Conservation (phyloP, 1,140 invertebrate species). For the Epicauta chinensis region DNA sequence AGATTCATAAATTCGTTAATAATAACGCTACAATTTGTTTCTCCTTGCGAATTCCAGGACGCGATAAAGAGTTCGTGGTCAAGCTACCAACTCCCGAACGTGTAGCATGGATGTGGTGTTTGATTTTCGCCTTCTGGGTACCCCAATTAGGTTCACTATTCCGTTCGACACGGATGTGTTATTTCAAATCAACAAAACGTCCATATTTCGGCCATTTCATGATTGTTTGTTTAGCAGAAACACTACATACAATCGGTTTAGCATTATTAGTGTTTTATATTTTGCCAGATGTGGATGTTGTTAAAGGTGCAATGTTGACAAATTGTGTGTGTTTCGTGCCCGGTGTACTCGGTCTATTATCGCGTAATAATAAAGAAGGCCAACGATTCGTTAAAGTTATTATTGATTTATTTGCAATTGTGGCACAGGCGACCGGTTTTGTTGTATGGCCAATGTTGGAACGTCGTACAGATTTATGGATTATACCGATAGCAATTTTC, state of each 20-base stretch:
- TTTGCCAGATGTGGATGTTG: constrained; percentile 83
- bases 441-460: constrained; percentile 82
- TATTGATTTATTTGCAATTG: constrained; percentile 74
- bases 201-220: constrained; percentile 59
- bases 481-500: constrained; percentile 76
- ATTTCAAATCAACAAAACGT: constrained; percentile 79
- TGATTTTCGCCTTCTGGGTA: constrained; percentile 79
- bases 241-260: constrained; percentile 78
- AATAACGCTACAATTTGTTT: too few relatives aligned
- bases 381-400: constrained; percentile 72
- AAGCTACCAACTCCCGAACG: constrained; percentile 73
- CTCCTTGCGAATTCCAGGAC: constrained; percentile 50
- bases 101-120: constrained; percentile 88
- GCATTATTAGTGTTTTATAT: constrained; percentile 80
- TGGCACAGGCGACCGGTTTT: constrained; percentile 81
- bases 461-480: constrained; percentile 63
- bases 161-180: constrained; percentile 77
- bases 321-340: constrained; percentile 90
- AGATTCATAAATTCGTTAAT: too few relatives aligned
- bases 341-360: constrained; percentile 68
- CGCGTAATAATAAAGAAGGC: constrained; percentile 72
- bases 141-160: constrained; percentile 84
- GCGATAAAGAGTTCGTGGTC: constrained; percentile 75
- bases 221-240: constrained; percentile 73
- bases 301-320: constrained; percentile 89